phyloP scores from a whole-genome alignment of 2,888 invertebrate species.

The Herminia tarsipennalis region DNA sequence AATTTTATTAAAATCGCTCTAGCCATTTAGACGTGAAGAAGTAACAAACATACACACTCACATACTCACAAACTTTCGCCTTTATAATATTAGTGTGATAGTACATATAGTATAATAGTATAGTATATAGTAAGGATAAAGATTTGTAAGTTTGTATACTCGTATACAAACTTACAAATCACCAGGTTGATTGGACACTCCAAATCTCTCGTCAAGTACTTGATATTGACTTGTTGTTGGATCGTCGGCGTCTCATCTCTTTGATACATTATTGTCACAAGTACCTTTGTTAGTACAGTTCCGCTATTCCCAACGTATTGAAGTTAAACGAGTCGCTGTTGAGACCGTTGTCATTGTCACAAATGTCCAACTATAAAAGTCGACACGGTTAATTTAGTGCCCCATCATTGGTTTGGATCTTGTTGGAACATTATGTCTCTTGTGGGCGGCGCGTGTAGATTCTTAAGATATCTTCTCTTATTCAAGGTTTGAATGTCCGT shows the following conservation, averaged over 20 bases:
- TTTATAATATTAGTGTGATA: no score
- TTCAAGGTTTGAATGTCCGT: constrained; percentile 39
- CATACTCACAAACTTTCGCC: no score
- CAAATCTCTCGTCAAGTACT: background rate
- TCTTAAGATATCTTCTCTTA: constrained; percentile 64
- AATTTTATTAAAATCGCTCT: no score
- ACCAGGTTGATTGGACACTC: no score
- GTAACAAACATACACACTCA: no score
- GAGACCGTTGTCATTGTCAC: constrained; percentile 67
- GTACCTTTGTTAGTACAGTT: constrained; percentile 51
- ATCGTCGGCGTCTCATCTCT: constrained; percentile 8
- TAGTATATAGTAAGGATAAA: no score
- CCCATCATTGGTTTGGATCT: constrained; percentile 63
- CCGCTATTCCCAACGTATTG: constrained; percentile 61
- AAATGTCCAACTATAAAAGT: constrained; percentile 72
- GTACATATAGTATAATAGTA: no score
- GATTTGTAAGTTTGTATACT: no score
- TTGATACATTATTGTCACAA: constrained; percentile 23
- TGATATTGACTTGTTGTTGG: background rate
- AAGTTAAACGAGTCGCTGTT: constrained; percentile 52
- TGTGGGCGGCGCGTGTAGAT: constrained; percentile 74
- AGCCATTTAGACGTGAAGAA: no score
- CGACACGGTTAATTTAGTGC: constrained; percentile 69
- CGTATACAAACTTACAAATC: no score
- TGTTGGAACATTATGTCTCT: constrained; percentile 61